Base-by-base conservation (phyloP, 2,797 vertebrate species). In the Cygnus olor region DNA sequence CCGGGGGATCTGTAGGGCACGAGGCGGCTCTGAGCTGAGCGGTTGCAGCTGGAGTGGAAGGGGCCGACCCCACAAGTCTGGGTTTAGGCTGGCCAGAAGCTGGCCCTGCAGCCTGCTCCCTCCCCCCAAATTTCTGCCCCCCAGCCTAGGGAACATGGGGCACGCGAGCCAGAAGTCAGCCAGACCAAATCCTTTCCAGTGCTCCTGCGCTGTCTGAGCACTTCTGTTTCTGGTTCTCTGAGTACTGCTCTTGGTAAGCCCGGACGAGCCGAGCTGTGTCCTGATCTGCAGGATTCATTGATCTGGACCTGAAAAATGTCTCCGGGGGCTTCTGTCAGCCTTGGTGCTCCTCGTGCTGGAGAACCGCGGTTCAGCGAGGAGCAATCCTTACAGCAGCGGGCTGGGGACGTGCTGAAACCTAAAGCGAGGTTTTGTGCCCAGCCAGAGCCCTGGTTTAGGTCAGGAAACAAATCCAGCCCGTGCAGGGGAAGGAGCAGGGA, bases 381-480 rank as follows among this genome's bases (percentile, higher is more conserved):
- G 89, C 69, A 74, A 21, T 73, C 19, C 64, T 71, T 32, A 78
- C 79, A 71, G 49, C 47, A 42, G 80, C 45, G 16, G 66, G 44
- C 40, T 0, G 5, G 79, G 70, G 22, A 2, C 14, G 3, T 4
- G 80, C 66, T 63, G 89, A 45, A 4, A 0, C 1, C 16, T 49
- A 45, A 56, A 30, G 11, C 0, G 3, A 66, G n/a, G 64, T 19
- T 44, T 34, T n/a, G 30, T 6, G 38, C 53, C 36, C 54, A 9
- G 66, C 54, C 2, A 14, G 44, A 38, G 81, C 72, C 89, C 80
- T 68, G 61, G 28, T 32, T 85, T 44, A 14, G 80, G 42, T 4
- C 64, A 36, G 11, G 10, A n/a, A 79, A 32, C 16, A 54, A 1
- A 19, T 51, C 8, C 21, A 11, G 60, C 11, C 8, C 0, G 0